Percentiles rank a stretch among this genome's conserved stretches.
These are phyloP conservation scores for rat (Rattus norvegicus) DNA, from an alignment of 2,113 vertebrate genomes.

Conservation along the genomic window DNA sequence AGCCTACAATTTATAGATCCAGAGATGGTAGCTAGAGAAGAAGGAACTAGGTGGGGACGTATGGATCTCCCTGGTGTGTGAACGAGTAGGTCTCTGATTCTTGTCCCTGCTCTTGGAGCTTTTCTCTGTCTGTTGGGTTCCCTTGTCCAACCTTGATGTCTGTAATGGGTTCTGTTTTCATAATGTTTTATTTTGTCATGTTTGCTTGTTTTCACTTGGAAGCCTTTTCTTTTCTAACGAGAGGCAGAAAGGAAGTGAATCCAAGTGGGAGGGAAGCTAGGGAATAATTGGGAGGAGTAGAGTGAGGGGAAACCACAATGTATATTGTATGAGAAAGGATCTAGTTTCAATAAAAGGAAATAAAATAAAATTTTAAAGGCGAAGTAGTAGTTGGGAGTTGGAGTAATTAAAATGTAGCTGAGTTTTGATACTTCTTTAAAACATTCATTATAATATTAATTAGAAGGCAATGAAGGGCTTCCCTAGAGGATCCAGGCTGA, in stretches of 20 bases:
- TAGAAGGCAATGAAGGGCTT: background rate
- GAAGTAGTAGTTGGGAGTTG: background rate
- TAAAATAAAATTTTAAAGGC: background rate
- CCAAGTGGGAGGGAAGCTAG: background rate
- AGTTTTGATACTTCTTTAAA: conserved; percentile 17
- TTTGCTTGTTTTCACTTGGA: background rate
- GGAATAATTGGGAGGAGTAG: background rate
- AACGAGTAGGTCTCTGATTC: background rate
- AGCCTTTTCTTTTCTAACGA: background rate
- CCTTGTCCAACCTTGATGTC: background rate
- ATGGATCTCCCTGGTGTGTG: background rate
- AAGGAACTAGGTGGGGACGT: background rate
- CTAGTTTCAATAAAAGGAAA: background rate
- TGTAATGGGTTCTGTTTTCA: background rate
- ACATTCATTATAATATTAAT: background rate
- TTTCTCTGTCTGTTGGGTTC: background rate
- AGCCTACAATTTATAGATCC: too few species aligned
- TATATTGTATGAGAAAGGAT: background rate
- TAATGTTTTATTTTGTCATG: background rate
- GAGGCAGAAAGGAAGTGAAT: background rate
- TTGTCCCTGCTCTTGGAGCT: background rate
- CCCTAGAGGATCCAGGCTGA: background rate
- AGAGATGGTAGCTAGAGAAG: too few species aligned
- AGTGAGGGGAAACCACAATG: background rate
- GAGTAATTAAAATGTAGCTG: background rate